These are phyloP conservation scores for Siniperca chuatsi DNA, from an alignment of 2,113 vertebrate genomes.

Conservation along the genomic window DNA sequence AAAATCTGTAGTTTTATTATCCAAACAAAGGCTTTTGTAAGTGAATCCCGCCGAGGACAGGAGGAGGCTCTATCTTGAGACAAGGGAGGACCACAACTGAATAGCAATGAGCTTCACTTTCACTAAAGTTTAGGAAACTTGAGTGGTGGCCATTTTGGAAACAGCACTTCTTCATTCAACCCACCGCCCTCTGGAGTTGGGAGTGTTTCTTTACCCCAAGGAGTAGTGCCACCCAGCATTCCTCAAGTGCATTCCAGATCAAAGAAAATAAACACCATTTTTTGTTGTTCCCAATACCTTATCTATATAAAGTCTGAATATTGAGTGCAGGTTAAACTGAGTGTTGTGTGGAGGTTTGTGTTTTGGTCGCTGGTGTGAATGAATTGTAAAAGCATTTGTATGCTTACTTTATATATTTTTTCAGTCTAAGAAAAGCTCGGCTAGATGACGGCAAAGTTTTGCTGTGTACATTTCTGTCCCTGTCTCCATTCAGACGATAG, in stretches of 20 bases:
- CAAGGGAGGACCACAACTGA: constrained; percentile 43
- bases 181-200: neutral
- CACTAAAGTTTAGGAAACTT: constrained; percentile 50
- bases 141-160: constrained; percentile 52
- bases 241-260: constrained; percentile 20
- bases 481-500: constrained; percentile 28
- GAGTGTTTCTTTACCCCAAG: constrained; percentile 1
- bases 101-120: constrained; percentile 70
- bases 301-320: constrained; percentile 36
- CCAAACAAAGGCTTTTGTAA: constrained; percentile 79
- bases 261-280: constrained; percentile 29
- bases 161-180: constrained; percentile 33
- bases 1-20: constrained; percentile 75
- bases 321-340: neutral
- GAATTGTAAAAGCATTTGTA: constrained; percentile 6
- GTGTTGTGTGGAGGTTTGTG: neutral
- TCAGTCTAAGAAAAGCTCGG: neutral
- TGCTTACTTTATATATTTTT: neutral
- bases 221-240: constrained; percentile 30
- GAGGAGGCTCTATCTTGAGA: constrained; percentile 50
- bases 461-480: constrained; percentile 41
- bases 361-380: neutral
- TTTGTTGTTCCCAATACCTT: neutral
- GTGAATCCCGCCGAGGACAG: constrained; percentile 61
- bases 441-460: constrained; percentile 37